Evolutionary conservation across 2,797 vertebrate species (phyloP).

Genomic region (Oreochromis grahami): DNA sequence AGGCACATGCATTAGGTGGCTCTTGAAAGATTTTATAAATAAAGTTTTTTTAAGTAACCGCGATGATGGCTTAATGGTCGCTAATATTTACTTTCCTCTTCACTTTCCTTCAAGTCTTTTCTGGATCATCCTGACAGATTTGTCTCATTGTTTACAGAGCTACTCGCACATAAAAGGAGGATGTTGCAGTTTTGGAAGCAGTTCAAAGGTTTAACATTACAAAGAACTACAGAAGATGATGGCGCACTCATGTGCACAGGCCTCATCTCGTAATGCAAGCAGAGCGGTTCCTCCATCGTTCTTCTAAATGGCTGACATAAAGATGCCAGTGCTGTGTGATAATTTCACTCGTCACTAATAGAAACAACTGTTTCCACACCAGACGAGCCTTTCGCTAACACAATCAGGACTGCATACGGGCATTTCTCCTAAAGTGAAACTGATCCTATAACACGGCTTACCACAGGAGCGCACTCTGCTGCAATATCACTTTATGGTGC

Average conservation of each 20-base stretch:
- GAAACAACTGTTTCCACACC: background rate
- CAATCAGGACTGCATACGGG: background rate
- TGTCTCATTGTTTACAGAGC: background rate
- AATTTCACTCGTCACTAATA: background rate
- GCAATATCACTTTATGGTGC: background rate
- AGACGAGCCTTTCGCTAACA: background rate
- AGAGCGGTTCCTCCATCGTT: background rate
- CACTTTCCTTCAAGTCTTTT: background rate
- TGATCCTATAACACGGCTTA: background rate
- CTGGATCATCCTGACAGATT: background rate
- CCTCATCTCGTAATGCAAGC: background rate
- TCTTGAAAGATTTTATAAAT: background rate
- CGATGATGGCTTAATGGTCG: background rate
- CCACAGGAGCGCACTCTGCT: background rate
- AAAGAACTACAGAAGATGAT: background rate
- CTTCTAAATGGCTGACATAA: background rate
- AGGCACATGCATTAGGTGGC: background rate
- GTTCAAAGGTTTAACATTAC: background rate
- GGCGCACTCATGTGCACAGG: background rate
- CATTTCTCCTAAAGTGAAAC: background rate
- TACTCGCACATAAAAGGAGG: constrained; percentile 9
- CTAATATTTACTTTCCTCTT: background rate
- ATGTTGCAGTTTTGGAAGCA: background rate
- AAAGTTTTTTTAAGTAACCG: background rate
- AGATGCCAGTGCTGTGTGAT: background rate